Evolutionary conservation across 2,797 vertebrate species (phyloP).

Genomic region (Urosaurus nigricauda): DNA sequence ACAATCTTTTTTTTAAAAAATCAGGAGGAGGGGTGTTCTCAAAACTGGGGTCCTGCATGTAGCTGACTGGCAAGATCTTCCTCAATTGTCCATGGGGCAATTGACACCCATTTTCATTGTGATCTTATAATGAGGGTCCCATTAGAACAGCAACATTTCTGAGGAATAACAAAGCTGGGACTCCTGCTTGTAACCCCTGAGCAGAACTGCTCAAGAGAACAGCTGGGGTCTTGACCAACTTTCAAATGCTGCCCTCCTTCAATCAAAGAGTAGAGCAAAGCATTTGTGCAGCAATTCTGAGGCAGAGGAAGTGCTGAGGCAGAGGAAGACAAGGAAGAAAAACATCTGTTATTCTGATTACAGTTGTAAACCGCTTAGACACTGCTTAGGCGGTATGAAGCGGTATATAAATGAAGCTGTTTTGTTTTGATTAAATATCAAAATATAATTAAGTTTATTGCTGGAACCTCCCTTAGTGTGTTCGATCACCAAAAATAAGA

Average conservation of each 20-base stretch:
- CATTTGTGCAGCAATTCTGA: not conserved
- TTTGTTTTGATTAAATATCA: not conserved
- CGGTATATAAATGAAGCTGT: too few relatives aligned
- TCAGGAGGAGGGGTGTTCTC: too few relatives aligned
- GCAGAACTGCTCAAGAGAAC: too few relatives aligned
- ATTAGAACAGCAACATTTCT: too few relatives aligned
- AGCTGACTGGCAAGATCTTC: too few relatives aligned
- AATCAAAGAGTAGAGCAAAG: not conserved
- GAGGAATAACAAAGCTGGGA: not conserved
- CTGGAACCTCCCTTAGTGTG: fast-evolving
- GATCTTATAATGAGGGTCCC: too few relatives aligned
- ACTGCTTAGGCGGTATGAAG: too few relatives aligned
- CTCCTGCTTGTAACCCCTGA: not conserved
- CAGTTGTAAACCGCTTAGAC: too few relatives aligned
- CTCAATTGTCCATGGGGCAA: too few relatives aligned
- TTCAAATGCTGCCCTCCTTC: not conserved
- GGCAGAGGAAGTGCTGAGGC: not conserved
- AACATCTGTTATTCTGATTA: not conserved
- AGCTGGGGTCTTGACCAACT: not conserved
- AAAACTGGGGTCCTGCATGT: too few relatives aligned
- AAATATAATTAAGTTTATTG: not conserved
- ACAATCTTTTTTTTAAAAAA: too few relatives aligned
- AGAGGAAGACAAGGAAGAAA: not conserved
- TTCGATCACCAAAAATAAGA: not conserved
- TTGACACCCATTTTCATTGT: too few relatives aligned